Conservation (phyloP, 2,797 vertebrate genomes). For the Halcyon leucocephala region DNA sequence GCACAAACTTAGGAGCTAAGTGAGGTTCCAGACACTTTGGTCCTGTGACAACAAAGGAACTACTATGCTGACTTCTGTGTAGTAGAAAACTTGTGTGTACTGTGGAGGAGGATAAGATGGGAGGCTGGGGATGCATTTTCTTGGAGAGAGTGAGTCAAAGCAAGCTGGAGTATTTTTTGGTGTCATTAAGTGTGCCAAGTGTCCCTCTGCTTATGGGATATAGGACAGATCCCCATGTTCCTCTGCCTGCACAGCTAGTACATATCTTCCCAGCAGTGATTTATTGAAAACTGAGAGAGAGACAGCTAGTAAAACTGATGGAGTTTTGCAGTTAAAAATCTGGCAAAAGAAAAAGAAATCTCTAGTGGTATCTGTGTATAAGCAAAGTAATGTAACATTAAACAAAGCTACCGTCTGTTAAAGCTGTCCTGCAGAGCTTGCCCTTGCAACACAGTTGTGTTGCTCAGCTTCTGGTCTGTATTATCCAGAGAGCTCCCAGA, state of each 20-base stretch:
- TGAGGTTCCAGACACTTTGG: background rate
- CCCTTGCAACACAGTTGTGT: background rate
- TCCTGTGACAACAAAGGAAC: rapidly evolving
- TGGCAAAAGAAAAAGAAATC: background rate
- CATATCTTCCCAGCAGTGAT: background rate
- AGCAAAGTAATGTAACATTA: background rate
- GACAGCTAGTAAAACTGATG: background rate
- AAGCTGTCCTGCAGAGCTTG: background rate
- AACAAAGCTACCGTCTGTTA: background rate
- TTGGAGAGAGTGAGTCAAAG: background rate
- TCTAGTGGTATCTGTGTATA: background rate
- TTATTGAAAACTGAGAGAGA: background rate
- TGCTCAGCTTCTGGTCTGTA: background rate
- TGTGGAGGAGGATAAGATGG: background rate
- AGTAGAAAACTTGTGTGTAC: background rate
- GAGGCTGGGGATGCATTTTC: background rate
- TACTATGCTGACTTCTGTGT: background rate
- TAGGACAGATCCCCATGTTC: background rate
- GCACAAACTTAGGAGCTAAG: background rate
- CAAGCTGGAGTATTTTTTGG: background rate
- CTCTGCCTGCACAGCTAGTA: background rate
- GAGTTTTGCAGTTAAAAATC: background rate
- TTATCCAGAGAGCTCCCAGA: background rate
- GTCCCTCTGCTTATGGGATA: background rate
- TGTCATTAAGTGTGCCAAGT: rapidly evolving